Percentiles rank a stretch among this genome's conserved stretches.
Conservation (phyloP, 2,113 vertebrate genomes). For the Istiophorus platypterus region DNA sequence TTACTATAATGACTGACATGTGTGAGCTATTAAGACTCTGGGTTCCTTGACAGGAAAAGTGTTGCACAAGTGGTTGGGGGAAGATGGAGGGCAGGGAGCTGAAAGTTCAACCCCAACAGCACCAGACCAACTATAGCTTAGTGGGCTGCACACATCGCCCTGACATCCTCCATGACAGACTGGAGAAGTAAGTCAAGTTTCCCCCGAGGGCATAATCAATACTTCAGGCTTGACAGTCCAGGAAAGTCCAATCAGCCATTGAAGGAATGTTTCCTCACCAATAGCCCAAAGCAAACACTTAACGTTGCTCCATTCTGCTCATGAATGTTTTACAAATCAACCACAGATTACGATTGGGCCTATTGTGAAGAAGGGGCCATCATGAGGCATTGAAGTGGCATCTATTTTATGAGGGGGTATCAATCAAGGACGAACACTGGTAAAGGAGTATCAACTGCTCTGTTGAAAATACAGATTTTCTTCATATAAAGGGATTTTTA, state of each 20-base stretch:
- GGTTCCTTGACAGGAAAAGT: conserved; percentile 67
- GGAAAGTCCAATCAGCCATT: conserved; percentile 42
- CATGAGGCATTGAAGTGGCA: not conserved
- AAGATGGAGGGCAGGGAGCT: conserved; percentile 25
- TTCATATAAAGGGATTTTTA: not conserved
- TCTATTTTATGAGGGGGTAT: not conserved
- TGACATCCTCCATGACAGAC: conserved; percentile 22
- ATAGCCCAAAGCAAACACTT: conserved; percentile 19
- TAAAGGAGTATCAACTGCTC: not conserved
- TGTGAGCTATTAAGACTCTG: conserved; percentile 70
- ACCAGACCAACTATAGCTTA: conserved; percentile 11
- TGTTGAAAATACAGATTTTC: not conserved
- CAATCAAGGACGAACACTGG: not conserved
- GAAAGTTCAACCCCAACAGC: conserved; percentile 17
- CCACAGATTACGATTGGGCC: conserved; percentile 4
- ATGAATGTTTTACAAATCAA: conserved; percentile 18
- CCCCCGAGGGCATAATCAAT: conserved; percentile 23
- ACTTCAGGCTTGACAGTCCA: conserved; percentile 14
- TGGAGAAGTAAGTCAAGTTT: not conserved
- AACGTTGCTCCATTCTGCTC: not conserved
- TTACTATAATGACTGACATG: conserved; percentile 61
- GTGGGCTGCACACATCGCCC: conserved; percentile 6
- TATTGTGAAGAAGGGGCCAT: not conserved
- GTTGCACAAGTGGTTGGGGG: conserved; percentile 25
- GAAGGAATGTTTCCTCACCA: conserved; percentile 44